Conservation (phyloP, 1,140 invertebrate species). For the Maniola jurtina region DNA sequence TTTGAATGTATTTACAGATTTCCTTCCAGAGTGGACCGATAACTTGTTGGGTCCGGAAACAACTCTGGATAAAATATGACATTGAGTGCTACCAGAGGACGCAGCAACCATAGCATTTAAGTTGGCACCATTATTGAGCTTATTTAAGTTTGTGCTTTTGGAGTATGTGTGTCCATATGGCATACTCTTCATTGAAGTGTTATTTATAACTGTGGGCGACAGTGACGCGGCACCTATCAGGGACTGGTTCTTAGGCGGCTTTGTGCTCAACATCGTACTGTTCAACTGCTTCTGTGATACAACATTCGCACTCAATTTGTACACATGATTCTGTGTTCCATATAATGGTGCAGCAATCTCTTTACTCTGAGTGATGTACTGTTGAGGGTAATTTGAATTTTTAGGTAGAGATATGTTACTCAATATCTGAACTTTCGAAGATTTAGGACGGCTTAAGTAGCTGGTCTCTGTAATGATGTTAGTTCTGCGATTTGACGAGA, state of each 20-base stretch:
- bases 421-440: constrained; percentile 72
- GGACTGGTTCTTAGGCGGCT: constrained; percentile 64
- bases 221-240: constrained; percentile 62
- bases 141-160: constrained; percentile 68
- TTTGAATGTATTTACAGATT: constrained; percentile 64
- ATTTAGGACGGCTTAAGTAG: constrained; percentile 60
- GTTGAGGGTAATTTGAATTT: constrained; percentile 63
- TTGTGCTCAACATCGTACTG: constrained; percentile 64
- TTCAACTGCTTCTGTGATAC: constrained; percentile 63
- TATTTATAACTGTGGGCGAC: constrained; percentile 61
- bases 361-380: constrained; percentile 60
- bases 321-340: constrained; percentile 67
- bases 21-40: constrained; percentile 69
- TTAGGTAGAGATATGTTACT: constrained; percentile 73
- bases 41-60: constrained; percentile 71
- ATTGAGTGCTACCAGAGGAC: constrained; percentile 65
- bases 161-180: constrained; percentile 67
- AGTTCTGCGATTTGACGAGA: constrained; percentile 50
- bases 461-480: constrained; percentile 68
- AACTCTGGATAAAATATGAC: constrained; percentile 70
- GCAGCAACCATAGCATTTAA: constrained; percentile 68
- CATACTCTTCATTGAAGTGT: constrained; percentile 64
- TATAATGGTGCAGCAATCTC: constrained; percentile 62
- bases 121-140: constrained; percentile 76
- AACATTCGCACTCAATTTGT: constrained; percentile 63